Base-by-base conservation (phyloP, 2,888 invertebrate species). In the Drosophila paramelanica region DNA sequence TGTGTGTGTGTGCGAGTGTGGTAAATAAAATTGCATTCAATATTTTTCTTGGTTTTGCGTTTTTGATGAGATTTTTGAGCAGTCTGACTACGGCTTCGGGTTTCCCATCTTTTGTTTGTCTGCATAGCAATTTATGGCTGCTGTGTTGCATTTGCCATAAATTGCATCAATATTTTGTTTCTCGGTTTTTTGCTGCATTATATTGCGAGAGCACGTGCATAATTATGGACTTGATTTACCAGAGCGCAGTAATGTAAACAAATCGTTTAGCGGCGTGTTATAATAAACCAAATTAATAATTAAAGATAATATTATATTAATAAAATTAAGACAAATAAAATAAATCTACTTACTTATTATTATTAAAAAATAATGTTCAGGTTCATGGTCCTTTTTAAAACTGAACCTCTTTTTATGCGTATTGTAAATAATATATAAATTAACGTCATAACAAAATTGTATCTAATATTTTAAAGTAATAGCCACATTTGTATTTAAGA, bases 11-110 rank as follows among this genome's bases (percentile, higher is more conserved):
- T 45, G 20, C 46, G 79, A 50, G 66, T 82, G 79, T 52, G 72
- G 56, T 72, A 84, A 81, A 83, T 83, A 77, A 83, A 83, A 84
- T 83, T 83, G 80, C 81, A 79, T 84, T 87, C 84, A 87, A 84
- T 87, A 87, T 84, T 84, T 86, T 81, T 71, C 61, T 67, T 51
- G 49, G 53, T 65, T 73, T 57, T 67, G 49, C 46, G 60, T 57
- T 67, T 73, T 69, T 86, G 87, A 86, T 83, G 83, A 87, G 87
- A 81, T 83, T 86, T 66, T 52, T 49, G 45, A 25, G 38, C 57
- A 55, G 68, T 23, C 62, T 41, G 50, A 33, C 41, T 39, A 51
- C 60, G 41, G 58, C 56, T 62, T 42, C 60, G 50, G 25, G 31
- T 42, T 49, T 14, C 20, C 53, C 51, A 62, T 61, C 81, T 77